Percentiles rank a stretch among this genome's conserved stretches.
These are phyloP conservation scores for Sebastes trivittatus DNA, from an alignment of 2,797 vertebrate species.

Conservation along the genomic window DNA sequence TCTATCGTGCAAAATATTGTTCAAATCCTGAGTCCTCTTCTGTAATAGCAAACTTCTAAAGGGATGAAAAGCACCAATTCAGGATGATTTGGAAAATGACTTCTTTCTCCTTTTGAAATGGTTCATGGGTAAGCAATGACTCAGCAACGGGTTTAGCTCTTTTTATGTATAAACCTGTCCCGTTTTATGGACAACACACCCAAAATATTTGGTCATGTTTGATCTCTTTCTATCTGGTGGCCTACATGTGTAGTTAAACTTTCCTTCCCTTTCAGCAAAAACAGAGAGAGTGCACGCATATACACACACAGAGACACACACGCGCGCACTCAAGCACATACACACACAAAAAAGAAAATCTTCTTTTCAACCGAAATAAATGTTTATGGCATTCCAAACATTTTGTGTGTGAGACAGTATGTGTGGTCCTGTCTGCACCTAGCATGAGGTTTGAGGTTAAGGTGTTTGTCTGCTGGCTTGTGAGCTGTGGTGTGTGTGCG, in stretches of 20 bases:
- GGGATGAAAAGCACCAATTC: neutral
- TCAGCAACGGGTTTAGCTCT: conserved; percentile 30
- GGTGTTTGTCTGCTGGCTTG: conserved; percentile 75
- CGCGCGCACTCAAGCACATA: neutral
- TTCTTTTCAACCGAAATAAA: conserved; percentile 80
- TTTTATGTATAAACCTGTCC: conserved; percentile 54
- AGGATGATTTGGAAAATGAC: neutral
- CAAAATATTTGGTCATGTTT: conserved; percentile 71
- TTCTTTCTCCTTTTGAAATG: conserved; percentile 15
- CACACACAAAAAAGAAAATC: conserved; percentile 29
- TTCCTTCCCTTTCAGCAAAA: conserved; percentile 60
- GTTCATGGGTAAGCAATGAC: conserved; percentile 33
- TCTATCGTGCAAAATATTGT: neutral
- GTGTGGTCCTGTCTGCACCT: conserved; percentile 86
- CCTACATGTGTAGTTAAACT: conserved; percentile 63
- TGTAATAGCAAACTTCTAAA: neutral
- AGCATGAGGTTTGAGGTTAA: conserved; percentile 77
- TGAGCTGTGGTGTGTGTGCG: conserved; percentile 40
- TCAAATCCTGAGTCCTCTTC: neutral
- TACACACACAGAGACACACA: neutral
- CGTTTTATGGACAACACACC: conserved; percentile 58
- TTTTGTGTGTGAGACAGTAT: conserved; percentile 78
- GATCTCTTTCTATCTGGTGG: conserved; percentile 63
- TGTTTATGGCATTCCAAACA: conserved; percentile 86
- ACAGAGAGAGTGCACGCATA: neutral